Evolutionary conservation across 2,797 vertebrate species (phyloP).

Genomic region (Bradypodion pumilum): DNA sequence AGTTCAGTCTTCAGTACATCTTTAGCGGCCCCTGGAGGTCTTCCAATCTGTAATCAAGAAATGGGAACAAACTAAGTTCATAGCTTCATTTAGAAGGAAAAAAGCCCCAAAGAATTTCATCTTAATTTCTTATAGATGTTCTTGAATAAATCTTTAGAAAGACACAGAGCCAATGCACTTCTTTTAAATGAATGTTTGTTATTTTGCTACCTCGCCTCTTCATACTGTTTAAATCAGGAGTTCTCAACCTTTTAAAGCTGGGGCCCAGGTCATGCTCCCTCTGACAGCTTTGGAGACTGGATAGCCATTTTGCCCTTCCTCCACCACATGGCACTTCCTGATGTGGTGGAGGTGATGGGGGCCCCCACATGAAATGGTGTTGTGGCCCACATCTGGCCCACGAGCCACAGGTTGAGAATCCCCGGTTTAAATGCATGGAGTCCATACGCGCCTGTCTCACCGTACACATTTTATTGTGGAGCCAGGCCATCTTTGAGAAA

Average conservation of each 20-base stretch:
- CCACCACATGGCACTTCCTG: too few relatives aligned
- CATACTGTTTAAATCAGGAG: neutral
- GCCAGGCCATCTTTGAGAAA: neutral
- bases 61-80: neutral
- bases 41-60: neutral
- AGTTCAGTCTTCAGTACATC: neutral
- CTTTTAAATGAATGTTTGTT: neutral
- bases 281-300: too few relatives aligned
- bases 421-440: neutral
- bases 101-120: neutral
- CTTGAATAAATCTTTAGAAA: neutral
- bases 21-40: neutral
- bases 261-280: too few relatives aligned
- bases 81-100: neutral
- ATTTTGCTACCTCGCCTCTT: neutral
- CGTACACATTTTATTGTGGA: neutral
- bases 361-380: too few relatives aligned
- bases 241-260: too few relatives aligned
- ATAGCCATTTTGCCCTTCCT: too few relatives aligned
- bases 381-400: too few relatives aligned
- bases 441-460: neutral
- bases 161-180: neutral
- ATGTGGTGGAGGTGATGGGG: too few relatives aligned
- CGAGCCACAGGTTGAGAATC: too few relatives aligned
- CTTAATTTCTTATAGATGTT: neutral